Conservation (phyloP, 1,140 invertebrate species). For the Drepana arcuata region DNA sequence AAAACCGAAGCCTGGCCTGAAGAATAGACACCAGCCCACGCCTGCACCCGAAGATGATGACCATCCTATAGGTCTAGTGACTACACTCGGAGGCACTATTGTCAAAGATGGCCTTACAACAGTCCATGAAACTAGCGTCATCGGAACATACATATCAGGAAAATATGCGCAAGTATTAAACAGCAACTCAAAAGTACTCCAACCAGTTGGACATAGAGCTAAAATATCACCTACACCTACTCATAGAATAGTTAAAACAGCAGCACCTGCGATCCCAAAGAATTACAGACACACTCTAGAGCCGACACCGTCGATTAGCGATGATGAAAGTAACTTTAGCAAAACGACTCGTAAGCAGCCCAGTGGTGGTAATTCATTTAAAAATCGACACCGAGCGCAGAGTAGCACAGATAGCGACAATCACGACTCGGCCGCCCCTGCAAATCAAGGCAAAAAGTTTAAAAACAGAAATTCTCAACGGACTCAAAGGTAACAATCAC, state of each 20-base stretch:
- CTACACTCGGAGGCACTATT: slow-evolving; percentile 85
- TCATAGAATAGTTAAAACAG: slow-evolving; percentile 81
- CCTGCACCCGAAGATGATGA: slow-evolving; percentile 67
- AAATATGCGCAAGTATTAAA: slow-evolving; percentile 89
- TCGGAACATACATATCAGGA: slow-evolving; percentile 89
- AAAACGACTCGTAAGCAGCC: slow-evolving; percentile 72
- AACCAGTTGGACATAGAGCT: slow-evolving; percentile 47
- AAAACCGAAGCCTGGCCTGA: slow-evolving; percentile 58
- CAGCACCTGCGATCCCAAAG: slow-evolving; percentile 75
- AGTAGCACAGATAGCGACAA: slow-evolving; percentile 42
- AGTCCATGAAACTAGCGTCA: slow-evolving; percentile 89
- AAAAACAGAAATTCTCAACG: slow-evolving; percentile 56
- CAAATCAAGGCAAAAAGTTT: slow-evolving; percentile 57
- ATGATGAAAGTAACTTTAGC: slow-evolving; percentile 71
- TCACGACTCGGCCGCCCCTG: slow-evolving; percentile 23
- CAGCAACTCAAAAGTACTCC: slow-evolving; percentile 77
- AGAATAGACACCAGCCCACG: slow-evolving; percentile 49
- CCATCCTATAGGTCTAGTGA: slow-evolving; percentile 84
- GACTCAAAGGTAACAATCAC: slow-evolving; percentile 50
- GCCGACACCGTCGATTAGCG: slow-evolving; percentile 74
- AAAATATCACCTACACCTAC: slow-evolving; percentile 78
- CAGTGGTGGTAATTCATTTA: slow-evolving; percentile 53
- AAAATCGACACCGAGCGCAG: slow-evolving; percentile 62
- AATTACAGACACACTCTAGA: slow-evolving; percentile 73
- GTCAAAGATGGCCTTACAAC: slow-evolving; percentile 88